Base-by-base conservation (phyloP, 53 echinoderm and acorn worm genomes). In the Pentamera pediparva region DNA sequence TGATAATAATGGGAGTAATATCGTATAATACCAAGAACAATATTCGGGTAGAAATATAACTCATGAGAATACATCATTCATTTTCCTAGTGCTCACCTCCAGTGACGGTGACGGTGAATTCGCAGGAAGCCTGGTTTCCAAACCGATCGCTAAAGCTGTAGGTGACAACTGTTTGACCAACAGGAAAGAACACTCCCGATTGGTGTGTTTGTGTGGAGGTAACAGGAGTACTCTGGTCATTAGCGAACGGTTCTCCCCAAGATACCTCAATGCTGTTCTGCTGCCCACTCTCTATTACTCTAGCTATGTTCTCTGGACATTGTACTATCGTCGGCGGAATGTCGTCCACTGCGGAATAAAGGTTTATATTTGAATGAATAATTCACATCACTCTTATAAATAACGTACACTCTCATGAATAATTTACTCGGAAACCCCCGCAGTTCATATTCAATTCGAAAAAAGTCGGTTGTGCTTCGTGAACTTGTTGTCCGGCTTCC, bases 131-230 rank as follows among this genome's bases (percentile, higher is more conserved):
- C 52, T 35, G 27, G 58, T 86, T 86, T 35, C 80, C 83, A 70
- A 78, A 70, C 21, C 22, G 47, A 59, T 86, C 86, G 22, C 56
- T 52, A 45, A 82, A 86, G 12, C 59, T 79, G 55, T 90, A 90
- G 17, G 11, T 36, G 30, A 90, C 77, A 9, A 22, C 24, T 39
- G 70, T 70, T 9, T 27, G 29, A 37, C 72, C 77, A 1, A 79
- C 39, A 3, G 31, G 10, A 37, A 62, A 69, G 33, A 36, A 35
- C 25, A 62, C 57, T 43, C 82, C 87, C 5, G 87, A 78, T 31
- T 60, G 56, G 30, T 56, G 78, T 35, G 67, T 41, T n/a, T 21
- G 10, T 4, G 4, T 43, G 17, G 6, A 27, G 2, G 48, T 67
- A 40, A 67, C 67, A 40, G 67, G 67, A 10, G 45, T 28, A 5